Percentiles rank a stretch among this genome's conserved stretches.
These are phyloP conservation scores for Oriolus oriolus DNA, from an alignment of 2,113 vertebrate genomes.

Conservation along the genomic window DNA sequence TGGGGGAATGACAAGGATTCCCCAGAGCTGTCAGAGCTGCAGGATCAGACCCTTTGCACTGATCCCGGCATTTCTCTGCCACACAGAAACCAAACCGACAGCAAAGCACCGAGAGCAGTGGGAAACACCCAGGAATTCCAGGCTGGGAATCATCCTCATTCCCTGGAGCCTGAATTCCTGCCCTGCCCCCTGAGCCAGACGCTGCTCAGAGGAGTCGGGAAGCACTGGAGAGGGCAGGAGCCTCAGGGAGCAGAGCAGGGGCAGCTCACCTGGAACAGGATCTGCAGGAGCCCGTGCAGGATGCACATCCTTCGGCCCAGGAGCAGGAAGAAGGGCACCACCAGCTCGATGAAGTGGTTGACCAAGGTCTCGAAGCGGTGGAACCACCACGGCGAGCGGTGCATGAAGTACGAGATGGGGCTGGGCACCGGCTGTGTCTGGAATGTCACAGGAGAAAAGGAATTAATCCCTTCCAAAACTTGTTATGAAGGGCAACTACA, in stretches of 20 bases:
- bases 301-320: constrained; percentile 83
- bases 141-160: neutral
- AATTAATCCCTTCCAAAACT: neutral
- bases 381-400: constrained; percentile 86
- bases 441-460: neutral
- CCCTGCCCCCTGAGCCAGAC: neutral
- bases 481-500: accelerated
- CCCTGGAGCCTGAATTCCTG: neutral
- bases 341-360: constrained; percentile 90
- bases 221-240: accelerated
- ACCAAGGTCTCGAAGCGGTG: constrained; percentile 83
- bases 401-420: constrained; percentile 89
- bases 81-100: neutral
- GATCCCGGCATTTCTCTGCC: neutral
- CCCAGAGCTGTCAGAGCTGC: accelerated
- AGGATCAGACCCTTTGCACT: neutral
- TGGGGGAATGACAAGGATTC: neutral
- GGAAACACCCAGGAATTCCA: neutral
- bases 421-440: constrained; percentile 95
- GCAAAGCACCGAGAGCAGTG: neutral
- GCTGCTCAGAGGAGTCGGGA: neutral
- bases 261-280: constrained; percentile 89
- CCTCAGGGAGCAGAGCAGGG: accelerated
- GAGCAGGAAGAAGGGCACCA: constrained; percentile 86
- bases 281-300: constrained; percentile 81